Evolutionary conservation across 2,888 invertebrate genomes (phyloP).

Genomic region (Orthonevra nobilis): DNA sequence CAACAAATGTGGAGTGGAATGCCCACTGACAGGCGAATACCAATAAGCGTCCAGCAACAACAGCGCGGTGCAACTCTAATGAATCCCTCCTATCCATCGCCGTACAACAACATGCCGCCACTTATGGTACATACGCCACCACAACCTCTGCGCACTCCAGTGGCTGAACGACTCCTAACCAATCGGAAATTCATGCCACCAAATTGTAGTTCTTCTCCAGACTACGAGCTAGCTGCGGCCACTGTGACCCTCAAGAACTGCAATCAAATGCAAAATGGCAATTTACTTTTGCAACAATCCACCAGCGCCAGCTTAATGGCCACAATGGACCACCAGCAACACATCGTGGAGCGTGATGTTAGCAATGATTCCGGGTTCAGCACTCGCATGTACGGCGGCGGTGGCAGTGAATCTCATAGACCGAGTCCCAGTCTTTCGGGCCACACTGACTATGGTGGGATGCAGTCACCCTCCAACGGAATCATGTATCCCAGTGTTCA

Average conservation of each 20-base stretch:
- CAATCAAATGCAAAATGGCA: constrained; percentile 59
- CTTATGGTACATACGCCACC: constrained; percentile 55
- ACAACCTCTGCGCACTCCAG: constrained; percentile 43
- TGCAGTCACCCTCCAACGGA: constrained; percentile 57
- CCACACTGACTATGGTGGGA: constrained; percentile 67
- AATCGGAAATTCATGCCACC: constrained; percentile 64
- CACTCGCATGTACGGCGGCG: constrained; percentile 88
- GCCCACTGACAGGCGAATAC: constrained; percentile 34
- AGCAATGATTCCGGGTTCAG: constrained; percentile 93
- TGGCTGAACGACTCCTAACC: constrained; percentile 46
- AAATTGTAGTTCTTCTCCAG: constrained; percentile 52
- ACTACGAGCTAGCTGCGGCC: constrained; percentile 44
- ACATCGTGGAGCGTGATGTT: constrained; percentile 83
- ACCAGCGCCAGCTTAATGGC: constrained; percentile 31
- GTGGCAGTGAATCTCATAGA: constrained; percentile 83
- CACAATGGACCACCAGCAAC: constrained; percentile 69
- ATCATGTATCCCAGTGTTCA: constrained; percentile 50
- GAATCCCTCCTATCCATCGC: constrained; percentile 50
- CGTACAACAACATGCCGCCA: constrained; percentile 62
- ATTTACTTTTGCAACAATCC: constrained; percentile 60
- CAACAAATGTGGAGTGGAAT: constrained; percentile 45
- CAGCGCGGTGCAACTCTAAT: constrained; percentile 27
- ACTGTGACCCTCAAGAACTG: constrained; percentile 56
- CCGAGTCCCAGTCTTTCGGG: constrained; percentile 88
- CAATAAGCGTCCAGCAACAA: constrained; percentile 33